Conservation (phyloP, 2,888 invertebrate genomes). For the Xestia c-nigrum region DNA sequence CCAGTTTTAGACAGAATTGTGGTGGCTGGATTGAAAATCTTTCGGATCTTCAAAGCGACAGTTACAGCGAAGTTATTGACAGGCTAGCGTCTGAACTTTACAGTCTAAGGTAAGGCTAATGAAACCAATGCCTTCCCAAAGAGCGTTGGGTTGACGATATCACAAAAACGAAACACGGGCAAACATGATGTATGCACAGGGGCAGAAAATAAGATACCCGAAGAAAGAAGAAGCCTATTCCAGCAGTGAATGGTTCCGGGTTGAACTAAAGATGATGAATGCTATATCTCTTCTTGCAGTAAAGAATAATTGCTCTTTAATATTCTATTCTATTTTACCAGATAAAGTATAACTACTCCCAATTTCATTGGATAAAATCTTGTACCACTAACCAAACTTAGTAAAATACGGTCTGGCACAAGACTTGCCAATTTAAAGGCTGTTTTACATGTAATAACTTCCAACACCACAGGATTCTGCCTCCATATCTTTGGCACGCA, state of each 20-base stretch:
- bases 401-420: slow-evolving; percentile 13
- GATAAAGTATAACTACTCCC: not conserved
- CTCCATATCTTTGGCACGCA: slow-evolving; percentile 60
- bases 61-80: not conserved
- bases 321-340: not conserved
- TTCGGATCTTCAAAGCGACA: not conserved
- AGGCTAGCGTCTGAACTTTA: not conserved
- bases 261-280: not conserved
- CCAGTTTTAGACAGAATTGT: not conserved
- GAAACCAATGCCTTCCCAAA: not conserved
- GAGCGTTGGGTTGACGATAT: not conserved
- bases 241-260: not conserved
- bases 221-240: not conserved
- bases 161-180: not conserved
- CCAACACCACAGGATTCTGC: slow-evolving; percentile 33
- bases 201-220: not conserved
- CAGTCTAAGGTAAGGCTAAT: not conserved
- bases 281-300: too few relatives aligned
- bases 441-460: slow-evolving; percentile 48
- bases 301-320: not conserved
- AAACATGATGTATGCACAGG: not conserved
- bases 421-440: slow-evolving; percentile 30
- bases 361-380: slow-evolving; percentile 8
- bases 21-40: not conserved
- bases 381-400: slow-evolving; percentile 1